Evolutionary conservation across 2,797 vertebrate genomes (phyloP).

Genomic region (Enoplosus armatus): DNA sequence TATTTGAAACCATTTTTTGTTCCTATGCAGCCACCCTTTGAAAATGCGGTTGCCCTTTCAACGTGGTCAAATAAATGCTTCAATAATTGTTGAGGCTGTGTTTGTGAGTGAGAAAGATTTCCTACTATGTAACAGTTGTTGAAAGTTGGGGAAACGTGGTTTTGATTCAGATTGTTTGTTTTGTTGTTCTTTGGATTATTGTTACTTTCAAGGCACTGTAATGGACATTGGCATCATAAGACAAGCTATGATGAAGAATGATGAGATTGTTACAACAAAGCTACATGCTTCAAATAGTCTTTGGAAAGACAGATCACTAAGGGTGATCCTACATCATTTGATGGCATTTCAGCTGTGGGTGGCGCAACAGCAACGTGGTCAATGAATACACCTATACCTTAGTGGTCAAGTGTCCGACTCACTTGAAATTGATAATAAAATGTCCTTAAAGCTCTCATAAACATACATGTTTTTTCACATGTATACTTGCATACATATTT

Average conservation of each 20-base stretch:
- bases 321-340: neutral
- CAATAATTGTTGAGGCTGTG: constrained; percentile 35
- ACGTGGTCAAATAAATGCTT: constrained; percentile 43
- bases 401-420: neutral
- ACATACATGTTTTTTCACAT: constrained; percentile 1
- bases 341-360: neutral
- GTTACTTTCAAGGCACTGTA: no score
- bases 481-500: neutral
- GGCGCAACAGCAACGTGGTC: neutral
- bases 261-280: constrained; percentile 23
- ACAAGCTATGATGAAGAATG: constrained; percentile 1
- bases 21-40: constrained; percentile 62
- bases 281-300: constrained; percentile 8
- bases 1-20: constrained; percentile 50
- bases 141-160: no score
- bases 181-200: no score
- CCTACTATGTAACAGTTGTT: neutral
- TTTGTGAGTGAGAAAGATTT: neutral
- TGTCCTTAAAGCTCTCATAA: neutral
- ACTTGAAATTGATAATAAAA: neutral
- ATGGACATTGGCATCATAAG: no score
- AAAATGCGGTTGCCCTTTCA: constrained; percentile 55
- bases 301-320: constrained; percentile 12
- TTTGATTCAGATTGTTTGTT: no score
- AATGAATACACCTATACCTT: neutral